phyloP scores from a whole-genome alignment of 1,140 invertebrate genomes.

The Liolophura sinensis region DNA sequence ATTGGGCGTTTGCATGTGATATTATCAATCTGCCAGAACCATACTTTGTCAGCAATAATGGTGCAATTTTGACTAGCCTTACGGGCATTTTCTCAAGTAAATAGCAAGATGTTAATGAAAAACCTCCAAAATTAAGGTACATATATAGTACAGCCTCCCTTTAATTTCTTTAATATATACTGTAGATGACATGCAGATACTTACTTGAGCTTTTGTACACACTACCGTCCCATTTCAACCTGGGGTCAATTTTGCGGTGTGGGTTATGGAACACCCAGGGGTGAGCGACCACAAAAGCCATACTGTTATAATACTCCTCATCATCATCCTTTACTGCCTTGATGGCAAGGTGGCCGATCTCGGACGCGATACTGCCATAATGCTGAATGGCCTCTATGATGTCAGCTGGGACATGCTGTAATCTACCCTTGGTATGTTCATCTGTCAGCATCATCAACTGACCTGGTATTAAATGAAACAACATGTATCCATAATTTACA shows the following conservation, averaged over 20 bases:
- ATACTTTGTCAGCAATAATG: too few relatives aligned
- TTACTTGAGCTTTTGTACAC: slow-evolving; percentile 15
- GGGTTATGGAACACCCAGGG: slow-evolving; percentile 42
- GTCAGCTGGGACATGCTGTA: slow-evolving; percentile 18
- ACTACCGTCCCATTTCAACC: slow-evolving; percentile 23
- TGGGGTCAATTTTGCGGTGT: slow-evolving; percentile 25
- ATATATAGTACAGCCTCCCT: too few relatives aligned
- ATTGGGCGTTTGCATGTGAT: too few relatives aligned
- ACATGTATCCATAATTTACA: background rate
- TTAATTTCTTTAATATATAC: too few relatives aligned
- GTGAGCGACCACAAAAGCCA: slow-evolving; percentile 33
- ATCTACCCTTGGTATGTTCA: slow-evolving; percentile 28
- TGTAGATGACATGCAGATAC: too few relatives aligned
- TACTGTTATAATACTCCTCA: slow-evolving; percentile 35
- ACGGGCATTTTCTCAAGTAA: too few relatives aligned
- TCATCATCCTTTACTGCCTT: slow-evolving; percentile 40
- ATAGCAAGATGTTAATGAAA: too few relatives aligned
- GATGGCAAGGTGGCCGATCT: slow-evolving; percentile 29
- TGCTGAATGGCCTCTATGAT: slow-evolving; percentile 22
- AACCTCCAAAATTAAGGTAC: too few relatives aligned
- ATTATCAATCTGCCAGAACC: too few relatives aligned
- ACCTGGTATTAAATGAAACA: slow-evolving; percentile 34
- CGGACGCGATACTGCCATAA: slow-evolving; percentile 25
- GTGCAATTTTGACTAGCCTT: too few relatives aligned
- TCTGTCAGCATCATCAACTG: slow-evolving; percentile 37